Evolutionary conservation across 1,140 invertebrate genomes (phyloP).

Genomic region (Zaprionus taronus): DNA sequence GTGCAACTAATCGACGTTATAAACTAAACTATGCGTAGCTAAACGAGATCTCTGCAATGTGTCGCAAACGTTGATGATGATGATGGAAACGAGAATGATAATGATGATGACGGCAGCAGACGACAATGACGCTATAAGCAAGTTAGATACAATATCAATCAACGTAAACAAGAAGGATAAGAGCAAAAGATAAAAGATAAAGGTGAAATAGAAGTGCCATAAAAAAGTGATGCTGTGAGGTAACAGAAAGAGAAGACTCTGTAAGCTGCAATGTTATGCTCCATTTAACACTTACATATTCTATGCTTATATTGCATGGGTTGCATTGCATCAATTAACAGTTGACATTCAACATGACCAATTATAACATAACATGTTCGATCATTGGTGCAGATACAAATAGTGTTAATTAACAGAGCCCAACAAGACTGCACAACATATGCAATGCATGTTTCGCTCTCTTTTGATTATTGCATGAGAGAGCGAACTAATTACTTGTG

Average conservation of each 20-base stretch:
- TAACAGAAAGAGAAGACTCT: background rate
- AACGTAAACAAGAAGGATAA: constrained; percentile 13
- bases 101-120: constrained; percentile 21
- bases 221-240: background rate
- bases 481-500: background rate
- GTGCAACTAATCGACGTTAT: constrained; percentile 80
- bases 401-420: background rate
- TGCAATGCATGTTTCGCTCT: background rate
- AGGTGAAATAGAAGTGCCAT: background rate
- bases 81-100: constrained; percentile 53
- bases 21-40: constrained; percentile 79
- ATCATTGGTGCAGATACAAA: background rate
- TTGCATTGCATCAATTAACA: background rate
- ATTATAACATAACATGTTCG: background rate
- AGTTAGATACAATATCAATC: constrained; percentile 34
- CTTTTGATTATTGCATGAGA: background rate
- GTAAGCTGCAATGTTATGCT: background rate
- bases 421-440: background rate
- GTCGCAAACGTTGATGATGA: constrained; percentile 70
- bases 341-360: background rate
- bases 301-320: background rate
- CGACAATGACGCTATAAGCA: background rate
- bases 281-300: background rate
- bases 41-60: constrained; percentile 72
- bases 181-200: background rate